phyloP scores from a whole-genome alignment of 2,113 vertebrate genomes.

The Siphamia tubifer region DNA sequence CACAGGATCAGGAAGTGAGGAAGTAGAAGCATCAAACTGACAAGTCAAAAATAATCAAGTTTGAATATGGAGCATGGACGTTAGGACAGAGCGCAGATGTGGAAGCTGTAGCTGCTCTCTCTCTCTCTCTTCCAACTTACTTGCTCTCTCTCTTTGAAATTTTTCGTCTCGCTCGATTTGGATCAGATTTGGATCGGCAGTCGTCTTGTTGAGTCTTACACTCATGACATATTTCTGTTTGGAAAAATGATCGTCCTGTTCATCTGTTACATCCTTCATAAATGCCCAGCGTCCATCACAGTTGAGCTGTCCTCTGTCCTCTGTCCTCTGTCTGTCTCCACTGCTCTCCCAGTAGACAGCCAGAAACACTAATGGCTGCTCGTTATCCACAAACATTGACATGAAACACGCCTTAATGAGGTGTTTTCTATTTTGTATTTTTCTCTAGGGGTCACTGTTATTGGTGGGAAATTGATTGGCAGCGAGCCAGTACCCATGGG shows the following conservation, averaged over 20 bases:
- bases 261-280: slow-evolving; percentile 47
- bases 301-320: slow-evolving; percentile 29
- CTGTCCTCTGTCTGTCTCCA: slow-evolving; percentile 21
- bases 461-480: slow-evolving; percentile 73
- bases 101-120: too few relatives aligned
- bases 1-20: too few relatives aligned
- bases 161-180: too few relatives aligned
- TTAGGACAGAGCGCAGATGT: too few relatives aligned
- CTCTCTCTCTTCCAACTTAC: too few relatives aligned
- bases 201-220: too few relatives aligned
- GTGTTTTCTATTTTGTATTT: slow-evolving; percentile 60
- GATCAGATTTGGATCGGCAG: too few relatives aligned
- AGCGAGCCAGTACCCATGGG: slow-evolving; percentile 32
- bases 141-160: too few relatives aligned
- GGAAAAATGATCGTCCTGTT: slow-evolving; percentile 12
- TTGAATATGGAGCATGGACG: too few relatives aligned
- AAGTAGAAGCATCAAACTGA: too few relatives aligned
- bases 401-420: slow-evolving; percentile 74
- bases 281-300: slow-evolving; percentile 66
- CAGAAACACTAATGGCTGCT: slow-evolving; percentile 69
- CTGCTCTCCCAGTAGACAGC: slow-evolving; percentile 29
- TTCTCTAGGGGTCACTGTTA: slow-evolving; percentile 61
- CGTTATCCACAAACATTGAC: slow-evolving; percentile 61
- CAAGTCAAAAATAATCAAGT: too few relatives aligned
- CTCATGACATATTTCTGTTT: too few relatives aligned